Base-by-base conservation (phyloP, 92 coral and sea anemone genomes). In the Porites evermanni region DNA sequence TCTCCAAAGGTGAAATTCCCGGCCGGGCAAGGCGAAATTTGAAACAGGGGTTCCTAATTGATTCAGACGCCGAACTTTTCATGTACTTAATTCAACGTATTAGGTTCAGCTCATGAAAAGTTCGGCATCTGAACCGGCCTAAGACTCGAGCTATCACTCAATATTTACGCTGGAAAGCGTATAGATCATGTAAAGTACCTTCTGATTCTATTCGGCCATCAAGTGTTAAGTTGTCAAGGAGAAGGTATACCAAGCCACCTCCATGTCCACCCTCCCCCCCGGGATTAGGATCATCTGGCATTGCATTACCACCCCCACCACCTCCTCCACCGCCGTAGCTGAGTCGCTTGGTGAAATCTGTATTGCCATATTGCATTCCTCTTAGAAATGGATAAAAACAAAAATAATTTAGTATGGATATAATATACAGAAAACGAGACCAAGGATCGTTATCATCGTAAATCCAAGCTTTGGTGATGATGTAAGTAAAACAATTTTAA, bases 271-370 rank as follows among this genome's bases (percentile, higher is more conserved):
- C 84, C 53, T 24, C 53, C n/a, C 84, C 84, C 64, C 84, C 84
- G 0, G 74, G 3, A 52, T 79, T 21, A 16, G 84, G n/a, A 52
- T 79, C 84, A 67, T 79, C 75, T 51, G 53, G 6, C 19, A 19
- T 14, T 2, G 64, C 84, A 50, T 59, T 44, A n/a, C 65, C 84
- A 12, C 84, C 84, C 14, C 84, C 84, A 7, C 84, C 84, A 51
- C 84, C 74, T 20, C 84, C 84, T 66, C 84, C 84, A 20, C 84
- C 84, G 21, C 84, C 84, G 84, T 79, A 79, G 23, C 74, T 79
- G 6, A 67, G 84, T 16, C 84, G n/a, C 21, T 67, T 66, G 16
- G 84, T 79, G 17, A 79, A 79, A 53, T 79, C 84, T 19, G 53
- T 79, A 74, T 67, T 51, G 38, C 84, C 84, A 52, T 19, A 79